Evolutionary conservation across 2,113 vertebrate genomes (phyloP).

Genomic region (Andinoacara biseriatus): DNA sequence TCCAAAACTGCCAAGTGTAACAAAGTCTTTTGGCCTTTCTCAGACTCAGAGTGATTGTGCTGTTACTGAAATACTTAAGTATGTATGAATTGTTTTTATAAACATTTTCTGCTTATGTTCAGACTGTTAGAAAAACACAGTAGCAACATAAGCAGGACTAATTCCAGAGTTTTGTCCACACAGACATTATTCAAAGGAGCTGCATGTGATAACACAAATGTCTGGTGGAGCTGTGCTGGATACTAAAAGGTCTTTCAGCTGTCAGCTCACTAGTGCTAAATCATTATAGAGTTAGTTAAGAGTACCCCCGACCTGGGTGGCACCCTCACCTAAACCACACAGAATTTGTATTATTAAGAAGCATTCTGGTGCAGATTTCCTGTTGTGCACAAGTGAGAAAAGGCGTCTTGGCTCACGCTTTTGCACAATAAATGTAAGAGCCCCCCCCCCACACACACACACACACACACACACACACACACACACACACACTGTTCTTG

Average conservation of each 20-base stretch:
- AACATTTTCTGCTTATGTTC: neutral
- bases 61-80: neutral
- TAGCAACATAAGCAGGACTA: neutral
- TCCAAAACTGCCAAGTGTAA: neutral
- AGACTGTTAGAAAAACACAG: neutral
- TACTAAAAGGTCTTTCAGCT: neutral
- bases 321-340: neutral
- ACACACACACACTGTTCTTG: too few species aligned
- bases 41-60: neutral
- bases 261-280: neutral
- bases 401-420: too few species aligned
- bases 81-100: neutral
- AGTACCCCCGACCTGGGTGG: neutral
- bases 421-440: too few species aligned
- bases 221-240: neutral
- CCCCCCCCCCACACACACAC: too few species aligned
- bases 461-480: too few species aligned
- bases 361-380: neutral
- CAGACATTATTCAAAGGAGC: neutral
- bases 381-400: neutral
- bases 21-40: neutral
- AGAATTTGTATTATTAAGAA: neutral
- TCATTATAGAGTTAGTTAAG: neutral
- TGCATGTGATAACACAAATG: neutral
- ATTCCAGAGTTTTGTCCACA: accelerated